Base-by-base conservation (phyloP, 1,140 invertebrate species). In the Cheumatopsyche charites region DNA sequence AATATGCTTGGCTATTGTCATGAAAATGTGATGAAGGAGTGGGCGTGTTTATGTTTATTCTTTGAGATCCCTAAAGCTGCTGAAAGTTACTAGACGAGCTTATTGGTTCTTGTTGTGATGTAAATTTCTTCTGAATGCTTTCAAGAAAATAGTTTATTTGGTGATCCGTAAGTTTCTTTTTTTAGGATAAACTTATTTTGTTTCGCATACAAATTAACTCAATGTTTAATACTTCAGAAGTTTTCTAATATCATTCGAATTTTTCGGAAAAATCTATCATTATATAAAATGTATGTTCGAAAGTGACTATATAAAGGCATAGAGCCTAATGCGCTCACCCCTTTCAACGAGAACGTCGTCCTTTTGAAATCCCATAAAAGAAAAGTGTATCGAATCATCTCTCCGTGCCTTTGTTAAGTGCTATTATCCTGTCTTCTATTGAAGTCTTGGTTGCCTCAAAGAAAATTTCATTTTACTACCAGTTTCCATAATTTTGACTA, bases 91-190 rank as follows among this genome's bases (percentile, higher is more conserved):
- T 55, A 61, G 41, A 19, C 12, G 23, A 67, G 62, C 65, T 75
- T 72, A 75, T 75, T 75, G 71, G 70, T 70, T 71, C 74, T 29
- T 43, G 70, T 75, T 75, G 74, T 75, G 17, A 72, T 75, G 74
- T 67, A 70, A 75, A 75, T 72, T 70, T 61, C 23, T n/a, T 25
- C 58, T 13, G 58, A 61, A 62, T 13, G 15, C 21, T 11, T 11
- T 21, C 58, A 21, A 26, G 26, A 43, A 63, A 62, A 63, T 42
- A 25, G 62, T 42, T 63, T 63, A 42, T 12, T n/a, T 15, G n/a
- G n/a, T n/a, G n/a, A n/a, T n/a, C n/a, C 29, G 23, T 12, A 12
- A 6, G 43, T 13, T 2, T 4, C 29, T 36, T 36, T 9, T 36
- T 36, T 36, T n/a, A n/a, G n/a, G n/a, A n/a, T n/a, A n/a, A n/a